Evolutionary conservation across 2,797 vertebrate species (phyloP), one percentile per base, ranked within the genome.

Genomic region (Esox lucius): DNA sequence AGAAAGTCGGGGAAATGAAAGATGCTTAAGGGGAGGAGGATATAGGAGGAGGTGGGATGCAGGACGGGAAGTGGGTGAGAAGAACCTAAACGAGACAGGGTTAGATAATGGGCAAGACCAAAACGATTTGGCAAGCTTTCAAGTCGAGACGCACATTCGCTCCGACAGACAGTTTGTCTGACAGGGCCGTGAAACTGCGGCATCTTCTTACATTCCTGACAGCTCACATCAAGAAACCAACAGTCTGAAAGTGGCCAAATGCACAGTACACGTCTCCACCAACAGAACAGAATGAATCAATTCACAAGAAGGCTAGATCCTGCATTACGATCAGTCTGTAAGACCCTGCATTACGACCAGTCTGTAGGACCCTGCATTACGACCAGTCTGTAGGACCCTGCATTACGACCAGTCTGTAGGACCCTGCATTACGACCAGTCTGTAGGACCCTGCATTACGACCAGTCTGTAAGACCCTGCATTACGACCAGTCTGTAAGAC

Each of bases 91-190:
- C 17, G 16, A 42, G 33, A 48, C 7, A 13, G 42, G 24, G 4
- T 4, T 59, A 24, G 56, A 59, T 71, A 73, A 1, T 26, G 56
- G 11, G n/a, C 56, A 4, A 59, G 56, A 59, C n/a, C 56, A 59
- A 59, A 59, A 22, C 56, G 62, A 31, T 11, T 59, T 1, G 56
- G n/a, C 22, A 12, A 7, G 56, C 11, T 59, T 59, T 22, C 9
- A 69, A 72, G 59, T 65, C 56, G 74, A 86, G 39, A 19, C 31
- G 33, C 19, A n/a, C 66, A n/a, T 17, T n/a, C 66, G 42, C 6
- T 3, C 42, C 11, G 19, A 67, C 65, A 56, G 56, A 46, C n/a
- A 6, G 17, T 53, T 53, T 19, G 51, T 56, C 51, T 56, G n/a
- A 46, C 22, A 12, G 19, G 33, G 22, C 35, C 1, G n/a, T 46